Evolutionary conservation across 2,113 vertebrate species (phyloP), one percentile per base, ranked within the genome.

Genomic region (Vidua chalybeata): DNA sequence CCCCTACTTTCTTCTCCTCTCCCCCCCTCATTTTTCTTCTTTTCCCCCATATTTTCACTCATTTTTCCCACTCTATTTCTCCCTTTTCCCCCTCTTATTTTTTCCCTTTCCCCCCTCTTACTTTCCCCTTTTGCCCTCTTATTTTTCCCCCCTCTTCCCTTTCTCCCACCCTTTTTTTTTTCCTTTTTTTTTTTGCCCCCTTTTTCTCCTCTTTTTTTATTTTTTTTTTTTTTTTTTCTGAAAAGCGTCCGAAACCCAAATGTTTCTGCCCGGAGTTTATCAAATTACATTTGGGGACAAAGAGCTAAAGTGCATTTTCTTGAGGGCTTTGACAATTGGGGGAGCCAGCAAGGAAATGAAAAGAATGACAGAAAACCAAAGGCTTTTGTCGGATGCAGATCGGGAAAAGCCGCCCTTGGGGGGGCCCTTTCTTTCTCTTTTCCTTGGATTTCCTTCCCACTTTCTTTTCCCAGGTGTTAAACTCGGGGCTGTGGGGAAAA

Each of bases 231-330:
- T 72, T 49, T 69, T 55, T 67, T 84, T 83, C 46, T 97, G 95
- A 97, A 98, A 98, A 97, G 97, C 97, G 96, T 97, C 89, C 49
- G 93, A 98, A 97, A 97, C 96, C 93, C 93, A 78, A 96, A 98
- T 96, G 97, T 97, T 97, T 97, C 96, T 97, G 97, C 94, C 97
- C 69, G 77, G 89, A 96, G 97, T 98, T 98, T 97, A 98, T 98
- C 98, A 87, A 97, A 97, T 98, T 98, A 98, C 98, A 96, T 96
- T 97, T 97, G 64, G 95, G 95, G 94, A 98, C 98, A 98, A 98
- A 98, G 96, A 97, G 96, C 97, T 97, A 96, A 98, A 98, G 97
- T 97, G 97, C 97, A 90, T 97, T 98, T 98, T 97, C 97, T 97
- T 97, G 96, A 98, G 96, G 97, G 96, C 97, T 94, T 93, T 95